A percentile compares a stretch with the other conserved stretches of the same genome.
These are phyloP conservation scores for Callionymus lyra DNA, from an alignment of 2,113 vertebrate genomes.

Conservation along the genomic window DNA sequence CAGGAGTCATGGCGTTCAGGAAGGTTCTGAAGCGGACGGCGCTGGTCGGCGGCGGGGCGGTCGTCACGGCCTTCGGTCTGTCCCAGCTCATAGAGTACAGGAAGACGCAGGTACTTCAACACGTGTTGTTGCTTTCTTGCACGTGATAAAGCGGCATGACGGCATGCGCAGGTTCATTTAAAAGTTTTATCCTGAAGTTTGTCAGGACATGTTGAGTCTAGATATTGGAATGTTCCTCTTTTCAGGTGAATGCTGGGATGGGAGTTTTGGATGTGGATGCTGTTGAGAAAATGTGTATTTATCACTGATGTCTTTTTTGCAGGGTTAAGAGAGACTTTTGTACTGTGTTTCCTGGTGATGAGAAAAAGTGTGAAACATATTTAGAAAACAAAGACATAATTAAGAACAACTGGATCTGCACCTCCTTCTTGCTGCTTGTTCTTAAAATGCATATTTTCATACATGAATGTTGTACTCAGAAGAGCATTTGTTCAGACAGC, in stretches of 20 bases:
- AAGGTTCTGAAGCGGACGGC: constrained; percentile 77
- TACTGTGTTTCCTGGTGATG: too few species aligned
- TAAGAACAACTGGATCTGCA: too few species aligned
- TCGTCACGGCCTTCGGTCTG: constrained; percentile 76
- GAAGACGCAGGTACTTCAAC: constrained; percentile 76
- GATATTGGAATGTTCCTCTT: constrained; percentile 48
- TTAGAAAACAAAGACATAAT: too few species aligned
- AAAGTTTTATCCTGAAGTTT: too few species aligned
- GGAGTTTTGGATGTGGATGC: constrained; percentile 1
- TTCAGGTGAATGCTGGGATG: background rate
- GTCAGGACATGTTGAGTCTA: constrained; percentile 26
- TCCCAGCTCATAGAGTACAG: constrained; percentile 85
- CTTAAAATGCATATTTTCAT: too few species aligned
- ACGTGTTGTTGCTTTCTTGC: background rate
- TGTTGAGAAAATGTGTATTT: background rate
- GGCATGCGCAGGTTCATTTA: too few species aligned
- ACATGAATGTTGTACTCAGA: too few species aligned
- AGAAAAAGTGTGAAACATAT: too few species aligned
- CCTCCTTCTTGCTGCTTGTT: too few species aligned
- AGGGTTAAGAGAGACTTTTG: too few species aligned
- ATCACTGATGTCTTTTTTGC: too few species aligned
- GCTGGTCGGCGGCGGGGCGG: constrained; percentile 77
- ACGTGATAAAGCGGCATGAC: background rate
- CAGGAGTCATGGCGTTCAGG: constrained; percentile 83
- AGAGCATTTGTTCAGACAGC: too few species aligned